Percentiles rank a stretch among this genome's conserved stretches.
These are phyloP conservation scores for Icerya purchasi DNA, from an alignment of 2,888 invertebrate species.

Conservation along the genomic window DNA sequence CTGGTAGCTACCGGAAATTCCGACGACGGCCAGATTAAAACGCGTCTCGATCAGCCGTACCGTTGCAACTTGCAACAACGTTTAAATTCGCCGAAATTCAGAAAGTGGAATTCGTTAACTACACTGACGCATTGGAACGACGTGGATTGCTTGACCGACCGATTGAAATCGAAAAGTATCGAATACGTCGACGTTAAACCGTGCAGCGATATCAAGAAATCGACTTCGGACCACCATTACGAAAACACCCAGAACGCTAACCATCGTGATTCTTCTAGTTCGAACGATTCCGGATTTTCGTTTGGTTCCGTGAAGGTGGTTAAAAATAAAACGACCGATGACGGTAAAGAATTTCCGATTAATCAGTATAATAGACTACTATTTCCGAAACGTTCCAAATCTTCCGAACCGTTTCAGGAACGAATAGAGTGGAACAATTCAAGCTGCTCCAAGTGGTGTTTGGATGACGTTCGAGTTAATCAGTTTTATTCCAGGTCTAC, in stretches of 20 bases:
- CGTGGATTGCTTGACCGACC: neutral
- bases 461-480: too few species aligned
- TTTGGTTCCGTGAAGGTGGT: conserved; percentile 39
- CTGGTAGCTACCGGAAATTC: neutral
- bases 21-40: neutral
- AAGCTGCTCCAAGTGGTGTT: too few species aligned
- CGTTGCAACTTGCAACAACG: neutral
- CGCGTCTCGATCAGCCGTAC: neutral
- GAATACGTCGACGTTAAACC: conserved; percentile 4
- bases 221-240: neutral
- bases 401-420: neutral
- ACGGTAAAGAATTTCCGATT: neutral
- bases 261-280: conserved; percentile 55
- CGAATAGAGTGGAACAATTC: too few species aligned
- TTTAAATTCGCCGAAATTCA: neutral
- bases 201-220: neutral
- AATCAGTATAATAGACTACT: neutral
- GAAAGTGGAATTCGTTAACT: neutral
- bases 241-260: conserved; percentile 3
- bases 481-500: too few species aligned
- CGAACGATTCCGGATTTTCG: conserved; percentile 61
- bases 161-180: neutral
- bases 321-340: neutral
- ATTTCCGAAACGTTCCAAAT: neutral
- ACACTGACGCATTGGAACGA: neutral